Conservation (phyloP, 2,797 vertebrate genomes). For the Pampus argenteus region DNA sequence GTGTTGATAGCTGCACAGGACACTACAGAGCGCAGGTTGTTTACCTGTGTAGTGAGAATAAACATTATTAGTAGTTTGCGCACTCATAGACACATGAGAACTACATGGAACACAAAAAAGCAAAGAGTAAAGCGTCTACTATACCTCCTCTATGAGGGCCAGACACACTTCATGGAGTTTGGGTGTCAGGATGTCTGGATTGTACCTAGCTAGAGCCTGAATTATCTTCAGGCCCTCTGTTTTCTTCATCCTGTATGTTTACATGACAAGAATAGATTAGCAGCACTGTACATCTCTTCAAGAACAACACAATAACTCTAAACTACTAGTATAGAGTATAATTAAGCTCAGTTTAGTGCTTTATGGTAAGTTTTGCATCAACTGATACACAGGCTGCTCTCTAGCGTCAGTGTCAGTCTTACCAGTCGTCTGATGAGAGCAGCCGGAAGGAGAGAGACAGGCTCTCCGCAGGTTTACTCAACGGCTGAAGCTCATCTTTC, state of each 20-base stretch:
- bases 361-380: too few relatives aligned
- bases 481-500: not conserved
- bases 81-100: not conserved
- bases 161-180: conserved; percentile 6
- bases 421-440: not conserved
- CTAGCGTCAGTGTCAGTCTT: not conserved
- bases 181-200: not conserved
- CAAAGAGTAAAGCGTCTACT: not conserved
- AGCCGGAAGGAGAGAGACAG: not conserved
- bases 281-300: too few relatives aligned
- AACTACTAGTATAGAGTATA: too few relatives aligned
- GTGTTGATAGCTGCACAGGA: not conserved
- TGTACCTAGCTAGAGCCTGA: conserved; percentile 5
- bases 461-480: not conserved
- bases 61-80: not conserved
- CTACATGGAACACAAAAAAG: not conserved
- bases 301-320: too few relatives aligned
- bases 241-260: conserved; percentile 8
- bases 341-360: too few relatives aligned
- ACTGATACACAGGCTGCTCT: too few relatives aligned
- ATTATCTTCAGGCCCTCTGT: not conserved
- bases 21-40: not conserved
- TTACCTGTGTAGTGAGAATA: not conserved
- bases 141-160: conserved; percentile 1
- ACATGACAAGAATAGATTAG: not conserved